phyloP scores from a whole-genome alignment of 2,797 vertebrate genomes.

The Anguilla anguilla region DNA sequence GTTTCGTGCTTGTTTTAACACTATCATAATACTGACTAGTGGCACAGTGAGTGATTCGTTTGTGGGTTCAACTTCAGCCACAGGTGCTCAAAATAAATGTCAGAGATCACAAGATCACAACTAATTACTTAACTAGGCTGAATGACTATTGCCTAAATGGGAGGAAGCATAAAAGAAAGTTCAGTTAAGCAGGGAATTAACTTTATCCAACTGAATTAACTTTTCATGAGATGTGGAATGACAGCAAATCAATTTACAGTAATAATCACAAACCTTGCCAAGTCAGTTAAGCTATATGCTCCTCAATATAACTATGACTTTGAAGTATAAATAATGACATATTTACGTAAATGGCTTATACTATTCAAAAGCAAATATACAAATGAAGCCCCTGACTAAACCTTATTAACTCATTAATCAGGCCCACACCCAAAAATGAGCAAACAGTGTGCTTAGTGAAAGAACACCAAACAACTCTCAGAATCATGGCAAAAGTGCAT shows the following conservation, averaged over 20 bases:
- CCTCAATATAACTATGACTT: no score
- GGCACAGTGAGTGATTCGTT: not conserved
- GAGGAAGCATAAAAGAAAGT: not conserved
- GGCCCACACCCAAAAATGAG: not conserved
- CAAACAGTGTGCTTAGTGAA: not conserved
- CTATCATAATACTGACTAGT: not conserved
- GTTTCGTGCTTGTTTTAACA: not conserved
- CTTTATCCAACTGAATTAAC: not conserved
- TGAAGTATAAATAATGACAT: not conserved
- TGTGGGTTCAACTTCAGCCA: not conserved
- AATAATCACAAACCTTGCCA: not conserved
- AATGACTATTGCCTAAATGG: not conserved
- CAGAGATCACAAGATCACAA: not conserved
- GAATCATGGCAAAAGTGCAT: not conserved
- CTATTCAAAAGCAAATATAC: not conserved
- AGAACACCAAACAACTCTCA: not conserved
- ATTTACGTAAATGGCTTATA: not conserved
- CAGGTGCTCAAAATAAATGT: not conserved
- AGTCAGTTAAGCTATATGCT: not conserved
- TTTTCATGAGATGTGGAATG: not conserved
- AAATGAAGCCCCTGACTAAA: not conserved
- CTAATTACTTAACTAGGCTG: not conserved
- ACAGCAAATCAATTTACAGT: not conserved
- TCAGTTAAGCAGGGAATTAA: not conserved
- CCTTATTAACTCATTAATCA: constrained; percentile 4